Evolutionary conservation across 2,888 invertebrate genomes (phyloP).

Genomic region (Drosophila vallismaia): DNA sequence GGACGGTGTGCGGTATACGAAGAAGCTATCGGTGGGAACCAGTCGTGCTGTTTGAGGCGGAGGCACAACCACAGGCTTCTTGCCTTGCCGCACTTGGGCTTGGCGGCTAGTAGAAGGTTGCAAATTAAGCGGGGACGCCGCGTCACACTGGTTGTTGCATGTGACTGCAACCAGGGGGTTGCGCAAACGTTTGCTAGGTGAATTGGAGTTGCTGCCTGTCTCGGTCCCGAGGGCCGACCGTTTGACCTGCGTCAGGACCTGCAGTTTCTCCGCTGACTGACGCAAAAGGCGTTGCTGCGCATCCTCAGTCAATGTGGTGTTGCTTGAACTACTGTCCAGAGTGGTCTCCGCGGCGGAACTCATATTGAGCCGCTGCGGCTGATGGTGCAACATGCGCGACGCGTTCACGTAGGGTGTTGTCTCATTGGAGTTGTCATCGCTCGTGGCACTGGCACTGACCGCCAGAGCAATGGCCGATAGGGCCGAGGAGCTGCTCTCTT

Average conservation of each 20-base stretch:
- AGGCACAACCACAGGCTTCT: conserved; percentile 37
- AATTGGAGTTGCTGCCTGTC: conserved; percentile 66
- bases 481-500: conserved; percentile 83
- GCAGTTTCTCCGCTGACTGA: conserved; percentile 53
- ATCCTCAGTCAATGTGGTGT: conserved; percentile 64
- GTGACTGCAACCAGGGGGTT: conserved; percentile 82
- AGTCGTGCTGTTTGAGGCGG: conserved; percentile 24
- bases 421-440: conserved; percentile 82
- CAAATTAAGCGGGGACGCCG: conserved; percentile 42
- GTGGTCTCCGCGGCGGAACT: conserved; percentile 64
- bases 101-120: conserved; percentile 80
- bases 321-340: conserved; percentile 62
- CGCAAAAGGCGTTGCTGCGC: conserved; percentile 48
- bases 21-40: conserved; percentile 81
- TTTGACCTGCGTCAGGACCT: conserved; percentile 66
- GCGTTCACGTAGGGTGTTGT: conserved; percentile 77
- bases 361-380: conserved; percentile 50
- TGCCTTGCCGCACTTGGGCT: conserved; percentile 58
- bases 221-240: conserved; percentile 67
- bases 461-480: conserved; percentile 77
- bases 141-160: conserved; percentile 73
- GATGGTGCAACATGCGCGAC: conserved; percentile 76
- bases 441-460: conserved; percentile 67
- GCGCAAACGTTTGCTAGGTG: conserved; percentile 74
- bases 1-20: conserved; percentile 79